Percentiles rank a stretch among this genome's conserved stretches.
phyloP scores from a whole-genome alignment of 2,113 vertebrate genomes.

The Apodemus sylvaticus region DNA sequence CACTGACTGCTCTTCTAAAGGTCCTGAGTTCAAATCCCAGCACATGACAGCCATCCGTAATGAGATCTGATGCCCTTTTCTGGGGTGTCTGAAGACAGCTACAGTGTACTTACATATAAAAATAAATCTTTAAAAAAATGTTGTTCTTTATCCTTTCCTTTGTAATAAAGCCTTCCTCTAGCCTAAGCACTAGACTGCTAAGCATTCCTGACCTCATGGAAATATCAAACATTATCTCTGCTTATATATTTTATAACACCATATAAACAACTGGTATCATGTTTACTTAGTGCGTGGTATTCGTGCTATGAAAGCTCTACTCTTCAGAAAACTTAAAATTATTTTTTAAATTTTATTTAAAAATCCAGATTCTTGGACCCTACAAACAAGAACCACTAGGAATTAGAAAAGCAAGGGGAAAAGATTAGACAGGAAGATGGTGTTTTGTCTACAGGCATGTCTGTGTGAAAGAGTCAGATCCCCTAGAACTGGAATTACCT shows the following conservation, averaged over 20 bases:
- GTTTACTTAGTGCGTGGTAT: neutral
- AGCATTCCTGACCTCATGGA: neutral
- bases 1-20: no score
- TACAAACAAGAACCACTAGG: conserved; percentile 9
- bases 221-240: neutral
- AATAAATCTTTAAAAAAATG: neutral
- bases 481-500: neutral
- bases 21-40: no score
- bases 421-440: neutral
- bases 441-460: neutral
- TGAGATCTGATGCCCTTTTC: no score
- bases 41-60: no score
- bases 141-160: neutral
- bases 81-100: no score
- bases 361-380: neutral
- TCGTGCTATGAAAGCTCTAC: neutral
- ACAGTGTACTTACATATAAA: no score
- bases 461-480: neutral
- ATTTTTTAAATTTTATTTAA: neutral
- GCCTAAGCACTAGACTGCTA: neutral
- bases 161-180: neutral
- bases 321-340: neutral
- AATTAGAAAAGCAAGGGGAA: neutral
- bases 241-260: neutral
- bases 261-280: neutral